Conservation (phyloP, 2,113 vertebrate species). For the Catagonus wagneri region DNA sequence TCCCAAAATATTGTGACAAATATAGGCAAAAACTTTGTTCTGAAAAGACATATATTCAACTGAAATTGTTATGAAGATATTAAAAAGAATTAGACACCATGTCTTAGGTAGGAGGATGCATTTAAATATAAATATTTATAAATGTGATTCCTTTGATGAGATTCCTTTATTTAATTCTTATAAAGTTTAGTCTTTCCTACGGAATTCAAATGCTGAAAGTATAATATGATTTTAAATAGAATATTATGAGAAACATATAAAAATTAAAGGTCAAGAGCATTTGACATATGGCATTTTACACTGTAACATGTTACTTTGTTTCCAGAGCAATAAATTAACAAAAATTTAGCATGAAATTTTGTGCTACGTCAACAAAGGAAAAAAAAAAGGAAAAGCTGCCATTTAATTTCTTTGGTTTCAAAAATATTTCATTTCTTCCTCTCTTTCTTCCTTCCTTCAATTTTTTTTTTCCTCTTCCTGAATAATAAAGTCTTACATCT, state of each 20-base stretch:
- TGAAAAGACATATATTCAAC: neutral
- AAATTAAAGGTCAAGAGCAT: neutral
- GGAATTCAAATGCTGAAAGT: neutral
- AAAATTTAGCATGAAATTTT: neutral
- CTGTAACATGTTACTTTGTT: neutral
- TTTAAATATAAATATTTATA: neutral
- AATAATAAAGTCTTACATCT: neutral
- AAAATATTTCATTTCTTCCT: neutral
- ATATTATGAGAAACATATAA: neutral
- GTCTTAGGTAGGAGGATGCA: neutral
- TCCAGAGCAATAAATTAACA: neutral
- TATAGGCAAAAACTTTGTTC: neutral
- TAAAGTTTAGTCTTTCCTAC: neutral
- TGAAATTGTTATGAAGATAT: neutral
- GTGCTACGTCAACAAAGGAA: neutral
- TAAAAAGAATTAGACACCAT: neutral
- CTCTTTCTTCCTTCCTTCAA: neutral
- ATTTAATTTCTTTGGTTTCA: neutral
- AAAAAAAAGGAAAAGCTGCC: neutral
- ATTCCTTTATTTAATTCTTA: neutral
- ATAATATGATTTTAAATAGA: neutral
- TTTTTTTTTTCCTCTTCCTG: neutral
- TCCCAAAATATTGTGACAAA: neutral
- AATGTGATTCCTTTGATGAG: neutral
- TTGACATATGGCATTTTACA: neutral